phyloP scores from a whole-genome alignment of 2,888 invertebrate species.

The Morinoia aosen region DNA sequence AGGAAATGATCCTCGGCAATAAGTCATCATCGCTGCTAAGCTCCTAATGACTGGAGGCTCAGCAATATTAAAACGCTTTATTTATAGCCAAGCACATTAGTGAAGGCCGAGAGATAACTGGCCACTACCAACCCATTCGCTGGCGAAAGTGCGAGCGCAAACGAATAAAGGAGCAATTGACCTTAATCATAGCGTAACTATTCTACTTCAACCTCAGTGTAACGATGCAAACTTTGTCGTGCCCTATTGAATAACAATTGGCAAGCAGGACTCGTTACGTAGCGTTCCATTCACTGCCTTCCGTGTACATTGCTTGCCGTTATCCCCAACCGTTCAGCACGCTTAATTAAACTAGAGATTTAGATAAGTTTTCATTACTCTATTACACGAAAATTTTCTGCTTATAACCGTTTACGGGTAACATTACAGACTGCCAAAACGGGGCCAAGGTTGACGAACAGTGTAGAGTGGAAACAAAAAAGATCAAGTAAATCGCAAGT shows the following conservation, averaged over 20 bases:
- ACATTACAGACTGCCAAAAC: neutral
- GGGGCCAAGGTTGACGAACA: neutral
- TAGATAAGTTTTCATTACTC: neutral
- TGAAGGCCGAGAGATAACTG: neutral
- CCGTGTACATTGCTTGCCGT: neutral
- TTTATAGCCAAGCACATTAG: neutral
- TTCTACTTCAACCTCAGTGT: neutral
- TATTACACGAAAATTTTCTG: neutral
- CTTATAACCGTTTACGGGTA: neutral
- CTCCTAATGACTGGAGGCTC: neutral
- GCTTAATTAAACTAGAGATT: neutral
- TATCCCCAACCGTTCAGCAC: neutral
- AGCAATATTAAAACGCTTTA: conserved; percentile 15
- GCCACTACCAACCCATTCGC: neutral
- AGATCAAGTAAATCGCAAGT: neutral
- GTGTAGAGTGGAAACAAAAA: neutral
- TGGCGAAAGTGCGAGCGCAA: neutral
- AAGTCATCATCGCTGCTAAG: neutral
- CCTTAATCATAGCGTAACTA: neutral
- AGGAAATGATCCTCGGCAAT: conserved; percentile 16
- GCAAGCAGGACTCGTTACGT: neutral
- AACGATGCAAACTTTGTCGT: neutral
- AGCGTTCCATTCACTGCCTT: neutral
- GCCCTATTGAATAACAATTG: neutral
- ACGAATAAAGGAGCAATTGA: neutral